Base-by-base conservation (phyloP, 2,113 vertebrate genomes). In the Podarcis muralis region DNA sequence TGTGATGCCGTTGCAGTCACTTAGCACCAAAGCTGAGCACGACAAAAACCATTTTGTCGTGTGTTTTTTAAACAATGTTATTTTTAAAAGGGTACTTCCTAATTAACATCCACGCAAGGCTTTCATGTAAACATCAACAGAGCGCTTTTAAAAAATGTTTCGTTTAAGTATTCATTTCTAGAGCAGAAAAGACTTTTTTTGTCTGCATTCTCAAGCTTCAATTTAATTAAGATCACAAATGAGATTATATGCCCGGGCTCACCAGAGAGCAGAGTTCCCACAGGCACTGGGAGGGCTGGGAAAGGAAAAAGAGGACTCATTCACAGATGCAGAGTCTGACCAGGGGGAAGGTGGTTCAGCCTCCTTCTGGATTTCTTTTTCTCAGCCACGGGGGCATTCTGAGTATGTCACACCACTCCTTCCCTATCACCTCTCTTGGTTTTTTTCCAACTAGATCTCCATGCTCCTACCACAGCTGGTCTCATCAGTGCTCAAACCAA, bases 11-110 rank as follows among this genome's bases (percentile, higher is more conserved):
- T 5, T 1, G 43, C 83, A 32, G 23, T 23, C 11, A 20, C 59
- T 57, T 4, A 16, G 35, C 12, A 13, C 69, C n/a, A 84, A 84
- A 82, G 23, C 11, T 13, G 37, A 83, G 40, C 37, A 6, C 8
- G 16, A 13, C 2, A 4, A 87, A 59, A 32, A 9, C 30, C 22
- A 4, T 22, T 43, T 40, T 13, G n/a, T n/a, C n/a, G n/a, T n/a
- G n/a, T n/a, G n/a, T n/a, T n/a, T n/a, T n/a, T n/a, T n/a, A n/a
- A n/a, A 20, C 2, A 27, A 53, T 3, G 82, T 1, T 3, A 72
- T 84, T 87, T 82, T 57, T 69, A 89, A 32, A 32, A 72, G 82
- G 16, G 79, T 35, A 80, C 20, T 77, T 90, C 6, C 40, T 35
- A 88, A n/a, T 1, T 40, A 40, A 68, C 76, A n/a, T 71, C 91